Base-by-base conservation (phyloP, 2,888 invertebrate genomes). In the Drosophila limbata region DNA sequence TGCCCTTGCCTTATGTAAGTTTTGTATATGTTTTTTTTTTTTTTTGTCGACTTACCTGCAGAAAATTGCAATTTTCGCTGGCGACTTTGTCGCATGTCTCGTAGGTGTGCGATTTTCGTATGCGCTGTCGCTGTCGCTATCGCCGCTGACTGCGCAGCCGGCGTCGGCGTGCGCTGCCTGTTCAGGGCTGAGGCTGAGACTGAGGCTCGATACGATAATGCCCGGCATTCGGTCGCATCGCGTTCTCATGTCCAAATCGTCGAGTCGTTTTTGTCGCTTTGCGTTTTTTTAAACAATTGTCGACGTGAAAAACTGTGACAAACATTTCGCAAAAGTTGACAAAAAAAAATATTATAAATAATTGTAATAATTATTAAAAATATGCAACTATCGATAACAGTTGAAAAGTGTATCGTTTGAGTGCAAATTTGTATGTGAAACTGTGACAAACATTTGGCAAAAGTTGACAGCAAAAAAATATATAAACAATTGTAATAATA, bases 191-290 rank as follows among this genome's bases (percentile, higher is more conserved):
- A 72, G 67, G 42, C 69, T 67, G 75, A 59, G 77, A 39, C 78
- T 71, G 25, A 25, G 25, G 25, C 25, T 25, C 25, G 25, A 25
- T 25, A 25, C 66, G 67, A 52, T 70, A 71, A 73, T 63, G 73
- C 72, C 78, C 90, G 89, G 90, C 91, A 90, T 90, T 91, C 91
- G 82, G 81, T 90, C 80, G 74, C 81, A 81, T 82, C 84, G 86
- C 88, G 90, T 90, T 88, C 90, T 81, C 90, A 78, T 77, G 89
- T 79, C 79, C 65, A 84, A 89, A 81, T 72, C 87, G 87, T 81
- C 69, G 76, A 61, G 72, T 66, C 44, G 63, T 53, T 37, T 19
- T 25, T 39, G 61, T 60, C 69, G 69, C 44, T 50, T 4, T 33
- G 17, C n/a, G 25, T 25, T 66, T 53, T 35, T 48, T 59, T 45